A percentile compares a stretch with the other conserved stretches of the same genome.
Evolutionary conservation across 2,113 vertebrate genomes (phyloP).

Genomic region (Puma concolor): DNA sequence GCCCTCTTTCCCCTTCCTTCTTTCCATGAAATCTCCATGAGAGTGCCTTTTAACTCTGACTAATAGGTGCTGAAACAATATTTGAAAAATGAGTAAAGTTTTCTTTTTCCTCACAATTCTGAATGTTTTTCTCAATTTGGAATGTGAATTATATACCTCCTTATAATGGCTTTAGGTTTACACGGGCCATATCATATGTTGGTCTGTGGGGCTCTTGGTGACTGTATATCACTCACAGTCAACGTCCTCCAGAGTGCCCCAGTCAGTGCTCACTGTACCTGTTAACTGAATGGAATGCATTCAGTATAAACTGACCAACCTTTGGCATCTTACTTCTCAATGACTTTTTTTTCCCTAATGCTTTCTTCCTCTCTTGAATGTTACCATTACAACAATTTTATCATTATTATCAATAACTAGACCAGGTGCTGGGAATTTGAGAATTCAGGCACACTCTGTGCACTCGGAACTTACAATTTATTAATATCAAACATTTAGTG

Average conservation of each 20-base stretch:
- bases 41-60: fast-evolving
- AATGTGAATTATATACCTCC: not conserved
- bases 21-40: not conserved
- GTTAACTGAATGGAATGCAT: not conserved
- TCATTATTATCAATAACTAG: not conserved
- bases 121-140: not conserved
- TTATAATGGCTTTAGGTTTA: not conserved
- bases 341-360: not conserved
- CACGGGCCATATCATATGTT: not conserved
- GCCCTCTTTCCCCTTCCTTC: not conserved
- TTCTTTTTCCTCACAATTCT: not conserved
- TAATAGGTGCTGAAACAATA: not conserved
- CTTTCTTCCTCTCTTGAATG: not conserved
- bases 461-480: not conserved
- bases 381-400: not conserved
- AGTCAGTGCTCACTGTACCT: not conserved
- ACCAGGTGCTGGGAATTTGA: not conserved
- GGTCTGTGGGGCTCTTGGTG: not conserved
- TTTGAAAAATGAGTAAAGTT: not conserved
- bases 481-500: not conserved
- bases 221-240: not conserved
- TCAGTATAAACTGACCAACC: not conserved
- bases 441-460: not conserved
- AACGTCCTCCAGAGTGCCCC: fast-evolving
- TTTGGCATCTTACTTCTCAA: not conserved